Evolutionary conservation across 2,888 invertebrate genomes (phyloP).

Genomic region (Callosobruchus maculatus): DNA sequence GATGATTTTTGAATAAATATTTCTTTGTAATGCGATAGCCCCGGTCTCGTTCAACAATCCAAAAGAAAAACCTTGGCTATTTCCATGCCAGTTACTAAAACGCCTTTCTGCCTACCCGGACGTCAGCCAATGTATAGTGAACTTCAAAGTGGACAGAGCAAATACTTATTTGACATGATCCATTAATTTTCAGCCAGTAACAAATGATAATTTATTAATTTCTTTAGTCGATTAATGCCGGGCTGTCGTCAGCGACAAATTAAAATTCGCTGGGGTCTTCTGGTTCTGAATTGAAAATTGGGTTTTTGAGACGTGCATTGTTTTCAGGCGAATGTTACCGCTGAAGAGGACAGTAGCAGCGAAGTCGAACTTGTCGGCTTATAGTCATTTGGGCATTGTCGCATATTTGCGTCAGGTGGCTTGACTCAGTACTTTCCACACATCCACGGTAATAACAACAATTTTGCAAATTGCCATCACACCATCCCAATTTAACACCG

Average conservation of each 20-base stretch:
- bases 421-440: too few species aligned
- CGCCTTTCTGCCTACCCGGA: neutral
- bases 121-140: neutral
- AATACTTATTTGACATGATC: slow-evolving; percentile 12
- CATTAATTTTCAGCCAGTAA: slow-evolving; percentile 15
- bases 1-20: too few species aligned
- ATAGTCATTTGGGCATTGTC: too few species aligned
- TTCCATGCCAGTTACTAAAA: neutral
- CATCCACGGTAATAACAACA: too few species aligned
- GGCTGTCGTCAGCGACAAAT: neutral
- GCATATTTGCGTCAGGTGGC: too few species aligned
- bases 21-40: too few species aligned
- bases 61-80: too few species aligned
- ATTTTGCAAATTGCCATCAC: too few species aligned
- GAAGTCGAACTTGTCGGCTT: too few species aligned
- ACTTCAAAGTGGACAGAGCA: slow-evolving; percentile 10
- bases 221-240: slow-evolving; percentile 6
- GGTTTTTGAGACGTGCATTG: neutral
- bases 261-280: neutral
- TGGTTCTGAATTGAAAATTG: neutral
- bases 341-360: too few species aligned
- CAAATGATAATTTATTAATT: slow-evolving; percentile 12
- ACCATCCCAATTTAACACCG: too few species aligned
- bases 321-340: neutral
- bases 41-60: too few species aligned